Evolutionary conservation across 2,113 vertebrate genomes (phyloP), one percentile per base, ranked within the genome.

Genomic region (Ophthalmolycus amberensis): DNA sequence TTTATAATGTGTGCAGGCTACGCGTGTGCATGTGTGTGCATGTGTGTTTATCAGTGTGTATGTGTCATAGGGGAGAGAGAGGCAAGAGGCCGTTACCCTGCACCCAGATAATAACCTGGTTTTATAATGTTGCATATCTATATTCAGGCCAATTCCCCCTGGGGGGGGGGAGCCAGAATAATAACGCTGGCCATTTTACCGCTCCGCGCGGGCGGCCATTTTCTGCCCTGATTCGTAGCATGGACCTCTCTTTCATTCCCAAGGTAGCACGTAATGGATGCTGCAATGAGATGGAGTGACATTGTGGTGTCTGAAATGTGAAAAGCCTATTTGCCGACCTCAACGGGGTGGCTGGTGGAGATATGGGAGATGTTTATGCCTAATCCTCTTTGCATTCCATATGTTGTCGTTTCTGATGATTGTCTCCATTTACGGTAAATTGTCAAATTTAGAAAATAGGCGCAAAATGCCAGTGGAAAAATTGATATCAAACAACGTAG

Each of bases 61-160:
- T n/a, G 54, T 76, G 68, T 76, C 89, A 90, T 74, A 74, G 69
- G 86, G 80, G 83, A 89, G 87, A 80, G 82, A 79, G 86, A 90
- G 92, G 85, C 88, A 77, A 93, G 92, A 93, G 91, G 92, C 92
- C 82, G 87, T 92, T 93, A 92, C 88, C 90, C 85, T 90, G 94
- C 93, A 90, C 93, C 92, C 91, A 93, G 93, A 94, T 94, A 94
- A 94, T 94, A 94, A 92, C 94, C 90, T 92, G 90, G 86, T 93
- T 94, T 93, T 93, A 93, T 93, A 94, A 94, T 94, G 92, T 94
- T 94, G 93, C 94, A 94, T 94, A 94, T 94, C 93, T 94, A 94
- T 94, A 94, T 94, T 94, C 94, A 93, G 92, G 92, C 90, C 94
- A 91, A 93, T 93, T 94, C 93, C 92, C 94, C 92, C 90, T 91